Evolutionary conservation across 1,140 invertebrate species (phyloP).

Genomic region (Ctenoplectra terminalis): DNA sequence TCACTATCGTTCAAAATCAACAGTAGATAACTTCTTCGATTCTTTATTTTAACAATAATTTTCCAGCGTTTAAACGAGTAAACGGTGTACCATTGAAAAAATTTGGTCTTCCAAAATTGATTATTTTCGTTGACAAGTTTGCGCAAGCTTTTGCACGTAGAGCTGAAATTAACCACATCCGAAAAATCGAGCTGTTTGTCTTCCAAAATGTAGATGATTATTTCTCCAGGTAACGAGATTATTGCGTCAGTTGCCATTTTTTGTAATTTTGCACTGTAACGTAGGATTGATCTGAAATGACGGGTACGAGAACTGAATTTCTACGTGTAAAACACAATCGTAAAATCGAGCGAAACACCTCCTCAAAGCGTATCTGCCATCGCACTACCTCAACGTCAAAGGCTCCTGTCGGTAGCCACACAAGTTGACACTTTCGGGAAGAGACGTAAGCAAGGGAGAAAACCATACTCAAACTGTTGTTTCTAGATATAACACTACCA

Average conservation of each 20-base stretch:
- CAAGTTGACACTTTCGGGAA: background rate
- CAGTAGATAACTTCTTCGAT: background rate
- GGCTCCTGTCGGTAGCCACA: background rate
- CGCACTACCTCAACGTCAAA: background rate
- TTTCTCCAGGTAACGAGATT: conserved; percentile 73
- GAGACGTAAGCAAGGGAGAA: background rate
- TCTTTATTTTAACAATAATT: background rate
- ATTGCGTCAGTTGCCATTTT: conserved; percentile 61
- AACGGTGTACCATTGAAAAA: conserved; percentile 75
- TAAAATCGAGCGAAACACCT: background rate
- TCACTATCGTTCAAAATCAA: no score
- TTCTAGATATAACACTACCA: background rate
- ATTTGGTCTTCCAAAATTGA: conserved; percentile 78
- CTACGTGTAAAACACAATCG: background rate
- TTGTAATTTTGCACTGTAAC: background rate
- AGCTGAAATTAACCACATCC: conserved; percentile 74
- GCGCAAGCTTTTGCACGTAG: conserved; percentile 71
- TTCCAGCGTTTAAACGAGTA: background rate
- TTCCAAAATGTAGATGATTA: conserved; percentile 76
- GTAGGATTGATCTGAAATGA: background rate
- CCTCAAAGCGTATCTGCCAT: background rate
- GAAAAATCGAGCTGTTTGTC: conserved; percentile 65
- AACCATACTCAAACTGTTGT: background rate
- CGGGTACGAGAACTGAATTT: background rate
- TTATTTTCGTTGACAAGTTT: conserved; percentile 70